Percentiles rank a stretch among this genome's conserved stretches.
phyloP scores from a whole-genome alignment of 2,888 invertebrate genomes.

The Netelia virgata region DNA sequence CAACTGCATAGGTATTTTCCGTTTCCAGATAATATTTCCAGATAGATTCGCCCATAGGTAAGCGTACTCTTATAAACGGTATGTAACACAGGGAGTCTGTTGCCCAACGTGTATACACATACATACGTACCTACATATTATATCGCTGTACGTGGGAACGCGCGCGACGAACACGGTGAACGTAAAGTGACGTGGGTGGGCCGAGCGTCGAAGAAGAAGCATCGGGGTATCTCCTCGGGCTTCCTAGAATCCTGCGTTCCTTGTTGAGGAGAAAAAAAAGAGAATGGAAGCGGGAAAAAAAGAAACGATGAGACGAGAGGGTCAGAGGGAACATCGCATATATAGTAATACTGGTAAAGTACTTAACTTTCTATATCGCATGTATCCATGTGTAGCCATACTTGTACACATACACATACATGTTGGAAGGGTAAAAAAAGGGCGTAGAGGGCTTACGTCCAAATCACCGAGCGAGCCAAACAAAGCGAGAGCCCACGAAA shows the following conservation, averaged over 20 bases:
- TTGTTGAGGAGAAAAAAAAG: conserved; percentile 44
- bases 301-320: conserved; percentile 39
- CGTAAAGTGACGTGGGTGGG: conserved; percentile 80
- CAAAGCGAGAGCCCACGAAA: conserved; percentile 44
- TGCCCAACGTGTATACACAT: not conserved
- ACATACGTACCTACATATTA: not conserved
- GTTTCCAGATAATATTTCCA: too few species aligned
- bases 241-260: conserved; percentile 67
- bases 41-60: not conserved
- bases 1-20: too few species aligned
- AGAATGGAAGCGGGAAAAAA: conserved; percentile 27
- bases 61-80: not conserved
- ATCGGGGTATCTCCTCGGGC: conserved; percentile 64
- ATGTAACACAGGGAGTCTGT: not conserved
- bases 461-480: conserved; percentile 45
- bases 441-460: conserved; percentile 15
- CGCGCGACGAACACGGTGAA: conserved; percentile 57
- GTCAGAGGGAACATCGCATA: conserved; percentile 56
- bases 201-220: conserved; percentile 62
- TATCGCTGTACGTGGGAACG: conserved; percentile 24
- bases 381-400: conserved; percentile 5
- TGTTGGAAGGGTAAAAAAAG: conserved; percentile 51
- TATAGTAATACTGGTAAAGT: conserved; percentile 28
- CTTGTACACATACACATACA: conserved; percentile 24
- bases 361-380: conserved; percentile 32